phyloP scores from a whole-genome alignment of 2,113 vertebrate species.

The Nanger granti region DNA sequence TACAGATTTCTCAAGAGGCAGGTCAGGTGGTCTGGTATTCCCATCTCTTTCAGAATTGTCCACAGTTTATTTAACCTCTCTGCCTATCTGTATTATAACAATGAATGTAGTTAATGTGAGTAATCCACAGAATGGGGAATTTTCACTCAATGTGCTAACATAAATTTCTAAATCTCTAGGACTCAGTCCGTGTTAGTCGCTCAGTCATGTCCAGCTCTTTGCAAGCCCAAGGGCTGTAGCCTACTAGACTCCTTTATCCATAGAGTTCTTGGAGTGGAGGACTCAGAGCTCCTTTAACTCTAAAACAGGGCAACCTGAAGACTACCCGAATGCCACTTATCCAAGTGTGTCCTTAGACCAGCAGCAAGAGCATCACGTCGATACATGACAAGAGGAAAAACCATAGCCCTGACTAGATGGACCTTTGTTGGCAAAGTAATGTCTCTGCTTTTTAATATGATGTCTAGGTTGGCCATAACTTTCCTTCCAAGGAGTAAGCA shows the following conservation, averaged over 20 bases:
- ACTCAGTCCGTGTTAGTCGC: accelerated
- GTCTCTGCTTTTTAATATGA: neutral
- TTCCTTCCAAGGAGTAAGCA: neutral
- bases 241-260: neutral
- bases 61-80: neutral
- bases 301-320: neutral
- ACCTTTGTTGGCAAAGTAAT: neutral
- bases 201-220: accelerated
- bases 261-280: neutral
- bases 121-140: neutral
- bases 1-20: no score
- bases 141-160: neutral
- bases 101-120: neutral
- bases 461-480: neutral
- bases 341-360: neutral
- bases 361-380: neutral
- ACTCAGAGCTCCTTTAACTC: neutral
- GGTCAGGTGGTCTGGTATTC: neutral
- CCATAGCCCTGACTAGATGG: neutral
- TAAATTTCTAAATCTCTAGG: neutral
- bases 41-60: no score
- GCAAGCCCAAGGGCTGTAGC: accelerated
- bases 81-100: neutral
- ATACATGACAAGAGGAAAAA: neutral
- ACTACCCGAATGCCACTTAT: neutral